Percentiles rank a stretch among this genome's conserved stretches.
phyloP scores from a whole-genome alignment of 2,113 vertebrate genomes.

The Jacana jacana region DNA sequence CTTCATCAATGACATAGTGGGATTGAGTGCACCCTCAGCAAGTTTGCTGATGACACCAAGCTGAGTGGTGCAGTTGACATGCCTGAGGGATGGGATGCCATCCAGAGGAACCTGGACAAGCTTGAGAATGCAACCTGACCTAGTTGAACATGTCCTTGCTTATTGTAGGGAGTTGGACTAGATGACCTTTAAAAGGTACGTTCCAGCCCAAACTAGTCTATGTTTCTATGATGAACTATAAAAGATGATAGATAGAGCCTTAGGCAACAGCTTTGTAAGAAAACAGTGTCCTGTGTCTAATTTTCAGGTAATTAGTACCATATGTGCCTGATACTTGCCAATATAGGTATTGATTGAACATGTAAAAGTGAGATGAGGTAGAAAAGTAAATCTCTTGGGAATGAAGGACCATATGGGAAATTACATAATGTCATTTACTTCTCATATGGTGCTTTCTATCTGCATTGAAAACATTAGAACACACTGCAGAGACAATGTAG shows the following conservation, averaged over 20 bases:
- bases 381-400: not conserved
- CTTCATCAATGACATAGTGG: not conserved
- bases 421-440: not conserved
- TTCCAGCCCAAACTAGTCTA: not conserved
- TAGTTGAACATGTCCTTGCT: not conserved
- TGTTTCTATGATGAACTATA: not conserved
- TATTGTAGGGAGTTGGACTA: not conserved
- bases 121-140: not conserved
- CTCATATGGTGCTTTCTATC: not conserved
- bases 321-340: not conserved
- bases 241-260: not conserved
- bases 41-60: not conserved
- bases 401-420: not conserved
- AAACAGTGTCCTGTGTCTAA: not conserved
- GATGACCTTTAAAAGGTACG: not conserved
- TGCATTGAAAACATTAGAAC: not conserved
- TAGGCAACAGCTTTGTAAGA: not conserved
- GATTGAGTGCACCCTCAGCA: not conserved
- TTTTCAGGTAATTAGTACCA: not conserved
- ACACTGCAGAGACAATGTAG: not conserved
- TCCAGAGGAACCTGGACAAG: not conserved
- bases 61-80: not conserved
- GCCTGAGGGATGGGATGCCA: not conserved
- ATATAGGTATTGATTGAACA: not conserved
- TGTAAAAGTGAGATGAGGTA: not conserved